A percentile compares a stretch with the other conserved stretches of the same genome.
Conservation (phyloP, 2,797 vertebrate genomes). For the Sternotherus odoratus region DNA sequence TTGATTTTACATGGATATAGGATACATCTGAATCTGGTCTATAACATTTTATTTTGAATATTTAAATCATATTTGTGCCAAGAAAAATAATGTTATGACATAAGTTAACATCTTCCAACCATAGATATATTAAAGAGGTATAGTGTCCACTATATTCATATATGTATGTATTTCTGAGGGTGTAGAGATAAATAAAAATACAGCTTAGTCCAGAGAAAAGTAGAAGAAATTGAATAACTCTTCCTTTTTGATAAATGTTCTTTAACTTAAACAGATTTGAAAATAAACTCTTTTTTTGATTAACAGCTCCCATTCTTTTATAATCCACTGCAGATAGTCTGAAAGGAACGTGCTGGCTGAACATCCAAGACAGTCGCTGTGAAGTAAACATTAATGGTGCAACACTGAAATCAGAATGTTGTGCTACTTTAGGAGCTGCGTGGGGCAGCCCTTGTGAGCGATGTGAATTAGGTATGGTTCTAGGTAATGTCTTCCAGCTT, state of each 20-base stretch:
- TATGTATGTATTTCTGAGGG: background rate
- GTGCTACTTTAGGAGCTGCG: conserved; percentile 83
- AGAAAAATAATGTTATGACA: background rate
- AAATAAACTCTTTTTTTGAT: background rate
- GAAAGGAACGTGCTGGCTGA: conserved; percentile 87
- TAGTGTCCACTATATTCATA: background rate
- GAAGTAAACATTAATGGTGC: conserved; percentile 86
- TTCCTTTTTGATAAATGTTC: background rate
- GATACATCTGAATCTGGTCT: background rate
- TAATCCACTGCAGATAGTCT: conserved; percentile 79
- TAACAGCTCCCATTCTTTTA: conserved; percentile 1
- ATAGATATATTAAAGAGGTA: background rate
- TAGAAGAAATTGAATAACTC: background rate
- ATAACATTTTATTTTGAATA: background rate
- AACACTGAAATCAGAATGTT: conserved; percentile 86
- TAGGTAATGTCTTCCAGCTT: background rate
- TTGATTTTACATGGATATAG: background rate
- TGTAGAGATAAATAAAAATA: background rate
- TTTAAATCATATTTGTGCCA: background rate
- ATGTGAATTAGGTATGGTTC: conserved; percentile 81
- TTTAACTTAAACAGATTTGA: background rate
- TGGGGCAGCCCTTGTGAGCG: conserved; percentile 87
- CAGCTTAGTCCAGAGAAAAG: background rate
- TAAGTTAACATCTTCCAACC: background rate
- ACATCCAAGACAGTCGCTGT: conserved; percentile 81